These are phyloP conservation scores for Spatulosminthurus flaviceps DNA, from an alignment of 2,888 invertebrate genomes.

Conservation along the genomic window DNA sequence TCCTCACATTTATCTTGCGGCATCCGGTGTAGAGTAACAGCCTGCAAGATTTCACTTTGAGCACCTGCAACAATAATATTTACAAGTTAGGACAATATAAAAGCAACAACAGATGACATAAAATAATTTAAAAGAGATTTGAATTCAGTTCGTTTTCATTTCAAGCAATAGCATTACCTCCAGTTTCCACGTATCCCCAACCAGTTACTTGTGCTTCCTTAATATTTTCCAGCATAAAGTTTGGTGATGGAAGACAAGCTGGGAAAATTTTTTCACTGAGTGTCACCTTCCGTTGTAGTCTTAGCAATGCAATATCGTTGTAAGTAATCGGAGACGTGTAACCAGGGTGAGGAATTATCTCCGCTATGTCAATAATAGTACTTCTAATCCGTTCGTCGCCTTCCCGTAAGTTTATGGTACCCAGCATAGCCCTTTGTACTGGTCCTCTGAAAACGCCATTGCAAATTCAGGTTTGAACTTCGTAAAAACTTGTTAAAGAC, in stretches of 20 bases:
- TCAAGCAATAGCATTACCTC: conserved; percentile 10
- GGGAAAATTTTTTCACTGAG: conserved; percentile 50
- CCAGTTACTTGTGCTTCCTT: conserved; percentile 48
- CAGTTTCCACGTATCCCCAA: conserved; percentile 41
- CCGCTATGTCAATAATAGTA: conserved; percentile 45
- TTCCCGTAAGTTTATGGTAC: conserved; percentile 40
- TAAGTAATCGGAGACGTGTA: conserved; percentile 58
- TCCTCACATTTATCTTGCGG: conserved; percentile 13
- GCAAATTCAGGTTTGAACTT: background rate
- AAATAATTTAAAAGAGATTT: no score
- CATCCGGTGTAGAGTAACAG: background rate
- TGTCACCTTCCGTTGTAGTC: conserved; percentile 51
- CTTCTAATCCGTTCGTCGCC: background rate
- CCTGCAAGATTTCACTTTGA: conserved; percentile 10
- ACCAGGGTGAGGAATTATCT: conserved; percentile 55
- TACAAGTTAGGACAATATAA: no score
- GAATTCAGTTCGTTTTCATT: no score
- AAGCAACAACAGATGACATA: no score
- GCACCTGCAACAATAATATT: background rate
- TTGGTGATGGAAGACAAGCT: conserved; percentile 55
- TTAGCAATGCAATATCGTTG: conserved; percentile 61
- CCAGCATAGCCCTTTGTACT: conserved; percentile 28
- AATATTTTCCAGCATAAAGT: conserved; percentile 44
- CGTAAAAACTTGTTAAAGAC: no score
- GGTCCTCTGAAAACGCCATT: conserved; percentile 21